Evolutionary conservation across 1,140 invertebrate species (phyloP).

Genomic region (Centruroides sculpturatus): DNA sequence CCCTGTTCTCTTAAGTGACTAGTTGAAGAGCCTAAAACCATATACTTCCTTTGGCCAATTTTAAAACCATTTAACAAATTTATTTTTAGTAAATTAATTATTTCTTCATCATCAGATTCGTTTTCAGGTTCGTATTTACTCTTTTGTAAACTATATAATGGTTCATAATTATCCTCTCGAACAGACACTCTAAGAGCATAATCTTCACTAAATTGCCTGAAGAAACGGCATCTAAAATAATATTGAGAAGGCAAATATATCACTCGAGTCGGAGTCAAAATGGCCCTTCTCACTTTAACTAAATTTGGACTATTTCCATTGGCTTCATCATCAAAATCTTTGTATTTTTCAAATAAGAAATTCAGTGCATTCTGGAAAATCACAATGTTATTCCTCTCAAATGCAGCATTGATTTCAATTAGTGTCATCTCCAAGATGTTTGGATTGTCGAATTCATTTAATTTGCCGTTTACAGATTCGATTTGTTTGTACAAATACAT

Average conservation of each 20-base stretch:
- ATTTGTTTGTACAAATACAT: neutral
- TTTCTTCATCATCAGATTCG: too few species aligned
- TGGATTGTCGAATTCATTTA: neutral
- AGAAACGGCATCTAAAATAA: conserved; percentile 14
- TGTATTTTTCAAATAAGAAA: neutral
- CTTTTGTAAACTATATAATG: neutral
- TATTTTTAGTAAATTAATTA: neutral
- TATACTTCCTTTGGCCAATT: conserved; percentile 19
- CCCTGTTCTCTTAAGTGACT: conserved; percentile 25
- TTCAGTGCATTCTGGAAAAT: neutral
- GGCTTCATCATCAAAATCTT: neutral
- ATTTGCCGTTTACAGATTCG: neutral
- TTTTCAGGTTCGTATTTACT: too few species aligned
- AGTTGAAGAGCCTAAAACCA: conserved; percentile 23
- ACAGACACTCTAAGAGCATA: conserved; percentile 16
- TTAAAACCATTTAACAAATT: conserved; percentile 12
- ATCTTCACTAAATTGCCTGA: conserved; percentile 11
- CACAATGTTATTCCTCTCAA: neutral
- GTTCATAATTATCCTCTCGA: conserved; percentile 12
- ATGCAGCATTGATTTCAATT: neutral
- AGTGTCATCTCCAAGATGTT: neutral
- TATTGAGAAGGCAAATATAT: conserved; percentile 12
- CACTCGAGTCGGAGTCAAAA: conserved; percentile 13
- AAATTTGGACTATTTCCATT: neutral
- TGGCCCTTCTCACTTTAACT: conserved; percentile 10